A percentile compares a stretch with the other conserved stretches of the same genome.
These are phyloP conservation scores for Eristalis pertinax DNA, from an alignment of 2,888 invertebrate species.

Conservation along the genomic window DNA sequence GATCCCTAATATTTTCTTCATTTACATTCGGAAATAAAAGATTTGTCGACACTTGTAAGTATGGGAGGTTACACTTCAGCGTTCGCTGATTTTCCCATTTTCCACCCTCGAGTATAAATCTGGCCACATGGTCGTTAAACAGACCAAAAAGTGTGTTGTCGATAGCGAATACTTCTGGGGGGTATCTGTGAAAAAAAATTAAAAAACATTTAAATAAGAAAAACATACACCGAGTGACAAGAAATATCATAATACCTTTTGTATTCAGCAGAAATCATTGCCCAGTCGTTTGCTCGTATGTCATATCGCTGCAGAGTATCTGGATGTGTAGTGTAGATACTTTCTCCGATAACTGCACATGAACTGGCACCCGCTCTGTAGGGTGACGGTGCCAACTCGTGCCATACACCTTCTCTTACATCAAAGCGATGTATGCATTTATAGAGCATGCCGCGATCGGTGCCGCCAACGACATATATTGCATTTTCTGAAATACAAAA, in stretches of 20 bases:
- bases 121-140: conserved; percentile 59
- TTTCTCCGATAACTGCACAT: conserved; percentile 52
- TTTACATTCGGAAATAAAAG: conserved; percentile 1
- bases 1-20: not conserved
- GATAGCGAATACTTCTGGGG: conserved; percentile 55
- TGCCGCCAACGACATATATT: conserved; percentile 65
- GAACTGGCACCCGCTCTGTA: conserved; percentile 50
- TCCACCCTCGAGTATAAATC: conserved; percentile 46
- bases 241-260: conserved; percentile 4
- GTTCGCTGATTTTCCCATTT: conserved; percentile 51
- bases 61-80: conserved; percentile 39
- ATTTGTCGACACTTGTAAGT: conserved; percentile 46
- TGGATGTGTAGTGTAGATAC: conserved; percentile 64
- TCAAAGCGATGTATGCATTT: conserved; percentile 62
- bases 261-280: conserved; percentile 57
- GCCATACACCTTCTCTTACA: conserved; percentile 62
- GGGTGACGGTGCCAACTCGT: conserved; percentile 29
- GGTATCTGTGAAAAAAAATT: conserved; percentile 44
- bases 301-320: conserved; percentile 69
- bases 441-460: conserved; percentile 34
- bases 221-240: not conserved
- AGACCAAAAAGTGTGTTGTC: conserved; percentile 52
- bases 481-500: conserved; percentile 29
- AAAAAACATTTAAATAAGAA: not conserved
- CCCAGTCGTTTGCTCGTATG: conserved; percentile 61